Conservation (phyloP, 2,888 invertebrate genomes). For the Plagodis pulveraria region DNA sequence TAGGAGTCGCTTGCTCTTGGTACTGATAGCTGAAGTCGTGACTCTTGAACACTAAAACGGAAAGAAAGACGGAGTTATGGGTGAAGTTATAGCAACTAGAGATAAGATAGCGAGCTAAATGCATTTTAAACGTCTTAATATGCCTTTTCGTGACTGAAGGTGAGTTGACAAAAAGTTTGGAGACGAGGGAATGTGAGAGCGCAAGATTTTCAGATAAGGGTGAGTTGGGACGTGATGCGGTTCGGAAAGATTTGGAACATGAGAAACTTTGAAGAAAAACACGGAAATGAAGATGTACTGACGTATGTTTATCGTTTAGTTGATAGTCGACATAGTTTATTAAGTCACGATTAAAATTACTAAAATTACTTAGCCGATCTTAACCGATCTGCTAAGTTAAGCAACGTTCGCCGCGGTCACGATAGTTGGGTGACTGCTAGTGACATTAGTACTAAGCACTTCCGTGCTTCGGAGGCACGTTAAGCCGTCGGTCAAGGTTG, state of each 20-base stretch:
- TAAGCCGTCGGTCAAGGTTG: too few relatives aligned
- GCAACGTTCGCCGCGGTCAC: too few relatives aligned
- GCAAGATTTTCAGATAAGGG: conserved; percentile 68
- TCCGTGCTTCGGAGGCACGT: too few relatives aligned
- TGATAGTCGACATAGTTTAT: neutral
- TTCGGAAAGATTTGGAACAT: conserved; percentile 70
- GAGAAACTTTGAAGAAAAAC: conserved; percentile 65
- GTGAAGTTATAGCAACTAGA: conserved; percentile 74
- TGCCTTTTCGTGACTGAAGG: conserved; percentile 80
- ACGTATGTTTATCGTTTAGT: conserved; percentile 5
- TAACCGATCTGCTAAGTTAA: too few relatives aligned
- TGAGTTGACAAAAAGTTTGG: conserved; percentile 77
- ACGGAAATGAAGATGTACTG: conserved; percentile 51
- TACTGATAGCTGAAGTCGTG: conserved; percentile 88
- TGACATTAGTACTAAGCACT: too few relatives aligned
- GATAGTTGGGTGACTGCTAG: too few relatives aligned
- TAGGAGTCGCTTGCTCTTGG: conserved; percentile 88
- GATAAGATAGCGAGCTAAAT: conserved; percentile 83
- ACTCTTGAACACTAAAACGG: conserved; percentile 94
- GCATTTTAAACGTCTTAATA: conserved; percentile 84
- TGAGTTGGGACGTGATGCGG: conserved; percentile 69
- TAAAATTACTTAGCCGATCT: too few relatives aligned
- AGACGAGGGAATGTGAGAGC: conserved; percentile 65
- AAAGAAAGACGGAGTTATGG: conserved; percentile 83
- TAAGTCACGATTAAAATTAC: too few relatives aligned